phyloP scores from a whole-genome alignment of 2,797 vertebrate species.

The Vireo griseus region DNA sequence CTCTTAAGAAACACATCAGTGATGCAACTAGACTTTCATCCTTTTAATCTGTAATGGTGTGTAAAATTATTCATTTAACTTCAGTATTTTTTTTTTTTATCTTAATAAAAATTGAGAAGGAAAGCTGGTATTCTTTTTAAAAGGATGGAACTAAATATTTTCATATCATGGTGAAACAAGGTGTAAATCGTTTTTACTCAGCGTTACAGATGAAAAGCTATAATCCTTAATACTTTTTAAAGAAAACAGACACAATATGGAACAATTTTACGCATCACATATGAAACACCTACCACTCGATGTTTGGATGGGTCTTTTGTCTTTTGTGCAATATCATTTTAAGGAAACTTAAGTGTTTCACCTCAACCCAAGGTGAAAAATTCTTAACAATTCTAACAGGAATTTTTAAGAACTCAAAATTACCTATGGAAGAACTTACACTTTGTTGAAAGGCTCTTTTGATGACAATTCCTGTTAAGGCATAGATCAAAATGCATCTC shows the following conservation, averaged over 20 bases:
- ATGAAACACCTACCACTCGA: not conserved
- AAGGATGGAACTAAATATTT: not conserved
- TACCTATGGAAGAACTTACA: not conserved
- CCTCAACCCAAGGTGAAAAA: not conserved
- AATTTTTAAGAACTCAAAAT: not conserved
- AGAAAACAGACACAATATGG: not conserved
- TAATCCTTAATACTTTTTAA: not conserved
- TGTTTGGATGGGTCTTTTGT: not conserved
- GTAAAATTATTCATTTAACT: constrained; percentile 32
- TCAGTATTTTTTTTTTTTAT: not conserved
- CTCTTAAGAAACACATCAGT: not conserved
- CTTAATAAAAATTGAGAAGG: not conserved
- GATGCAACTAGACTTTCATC: not conserved
- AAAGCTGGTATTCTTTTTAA: not conserved
- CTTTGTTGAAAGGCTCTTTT: not conserved
- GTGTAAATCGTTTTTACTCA: not conserved
- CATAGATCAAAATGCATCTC: not conserved
- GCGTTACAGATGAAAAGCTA: not conserved
- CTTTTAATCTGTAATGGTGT: not conserved
- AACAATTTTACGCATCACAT: not conserved
- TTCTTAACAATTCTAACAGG: not conserved
- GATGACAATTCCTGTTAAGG: not conserved
- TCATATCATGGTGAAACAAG: not conserved
- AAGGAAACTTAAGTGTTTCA: not conserved
- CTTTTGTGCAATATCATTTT: not conserved